Conservation (phyloP, 2,888 invertebrate genomes). For the Oxyscelio sp. region DNA sequence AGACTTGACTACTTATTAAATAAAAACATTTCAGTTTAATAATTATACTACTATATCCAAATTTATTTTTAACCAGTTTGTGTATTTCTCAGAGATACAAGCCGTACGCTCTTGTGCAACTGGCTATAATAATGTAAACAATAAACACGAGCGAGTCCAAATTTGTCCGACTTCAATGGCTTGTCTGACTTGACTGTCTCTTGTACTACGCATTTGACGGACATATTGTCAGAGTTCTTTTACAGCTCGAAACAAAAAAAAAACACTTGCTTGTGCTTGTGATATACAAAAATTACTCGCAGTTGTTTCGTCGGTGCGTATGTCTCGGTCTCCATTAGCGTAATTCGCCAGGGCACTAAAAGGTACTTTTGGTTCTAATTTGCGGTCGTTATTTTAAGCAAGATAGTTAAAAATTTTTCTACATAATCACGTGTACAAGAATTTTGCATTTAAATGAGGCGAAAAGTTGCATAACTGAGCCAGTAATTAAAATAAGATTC, state of each 20-base stretch:
- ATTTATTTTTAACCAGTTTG: no score
- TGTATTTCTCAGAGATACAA: no score
- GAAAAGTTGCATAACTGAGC: no score
- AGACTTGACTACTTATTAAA: no score
- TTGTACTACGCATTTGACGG: background rate
- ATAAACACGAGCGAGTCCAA: constrained; percentile 28
- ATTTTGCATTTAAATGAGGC: no score
- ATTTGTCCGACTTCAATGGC: constrained; percentile 9
- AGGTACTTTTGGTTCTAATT: background rate
- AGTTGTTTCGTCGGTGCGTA: background rate
- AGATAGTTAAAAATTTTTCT: no score
- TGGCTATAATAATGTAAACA: constrained; percentile 28
- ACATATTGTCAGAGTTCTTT: background rate
- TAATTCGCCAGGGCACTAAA: background rate
- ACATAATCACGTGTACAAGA: no score
- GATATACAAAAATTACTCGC: constrained; percentile 29
- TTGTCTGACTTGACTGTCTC: constrained; percentile 21
- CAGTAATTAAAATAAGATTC: no score
- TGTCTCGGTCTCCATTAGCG: constrained; percentile 7
- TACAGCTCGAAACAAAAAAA: constrained; percentile 16
- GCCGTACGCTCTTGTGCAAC: no score
- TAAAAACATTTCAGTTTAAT: no score
- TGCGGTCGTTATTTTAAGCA: background rate
- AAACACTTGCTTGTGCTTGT: constrained; percentile 17
- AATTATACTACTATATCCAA: no score